A percentile compares a stretch with the other conserved stretches of the same genome.
These are phyloP conservation scores for Echeneis naucrates DNA, from an alignment of 2,797 vertebrate genomes.

Conservation along the genomic window DNA sequence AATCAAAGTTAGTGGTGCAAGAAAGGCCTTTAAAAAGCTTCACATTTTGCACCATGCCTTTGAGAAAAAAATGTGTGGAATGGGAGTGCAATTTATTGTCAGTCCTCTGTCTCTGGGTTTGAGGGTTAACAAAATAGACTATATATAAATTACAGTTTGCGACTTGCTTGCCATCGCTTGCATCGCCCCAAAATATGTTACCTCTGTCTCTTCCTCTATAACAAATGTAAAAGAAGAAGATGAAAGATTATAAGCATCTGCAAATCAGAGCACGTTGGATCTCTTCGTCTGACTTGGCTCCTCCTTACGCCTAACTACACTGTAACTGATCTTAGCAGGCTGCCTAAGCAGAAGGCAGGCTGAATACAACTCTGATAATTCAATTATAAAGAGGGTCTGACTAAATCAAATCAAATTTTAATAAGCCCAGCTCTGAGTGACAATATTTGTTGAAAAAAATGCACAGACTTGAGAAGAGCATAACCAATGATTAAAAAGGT, in stretches of 20 bases:
- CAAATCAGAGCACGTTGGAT: conserved; percentile 18
- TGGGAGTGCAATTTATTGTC: conserved; percentile 65
- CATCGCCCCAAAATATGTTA: conserved; percentile 36
- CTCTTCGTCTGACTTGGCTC: conserved; percentile 37
- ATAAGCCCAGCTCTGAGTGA: conserved; percentile 8
- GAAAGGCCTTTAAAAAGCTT: conserved; percentile 61
- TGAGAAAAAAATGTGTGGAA: conserved; percentile 51
- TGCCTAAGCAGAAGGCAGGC: background rate
- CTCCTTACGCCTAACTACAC: conserved; percentile 22
- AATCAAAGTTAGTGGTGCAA: conserved; percentile 79
- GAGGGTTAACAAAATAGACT: conserved; percentile 63
- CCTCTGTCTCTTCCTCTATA: conserved; percentile 28
- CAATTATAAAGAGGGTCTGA: conserved; percentile 35
- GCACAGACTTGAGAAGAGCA: conserved; percentile 14
- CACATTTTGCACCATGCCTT: conserved; percentile 48
- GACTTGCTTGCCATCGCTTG: conserved; percentile 31
- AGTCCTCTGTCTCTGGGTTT: conserved; percentile 46
- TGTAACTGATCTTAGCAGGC: conserved; percentile 14
- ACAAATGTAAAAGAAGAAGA: conserved; percentile 23
- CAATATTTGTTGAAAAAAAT: conserved; percentile 33
- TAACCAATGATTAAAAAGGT: conserved; percentile 59
- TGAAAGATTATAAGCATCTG: conserved; percentile 8
- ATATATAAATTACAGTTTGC: conserved; percentile 60
- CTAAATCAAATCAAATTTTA: conserved; percentile 41
- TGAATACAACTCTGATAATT: conserved; percentile 34